Evolutionary conservation across 2,113 vertebrate genomes (phyloP).

Genomic region (Vidua chalybeata): DNA sequence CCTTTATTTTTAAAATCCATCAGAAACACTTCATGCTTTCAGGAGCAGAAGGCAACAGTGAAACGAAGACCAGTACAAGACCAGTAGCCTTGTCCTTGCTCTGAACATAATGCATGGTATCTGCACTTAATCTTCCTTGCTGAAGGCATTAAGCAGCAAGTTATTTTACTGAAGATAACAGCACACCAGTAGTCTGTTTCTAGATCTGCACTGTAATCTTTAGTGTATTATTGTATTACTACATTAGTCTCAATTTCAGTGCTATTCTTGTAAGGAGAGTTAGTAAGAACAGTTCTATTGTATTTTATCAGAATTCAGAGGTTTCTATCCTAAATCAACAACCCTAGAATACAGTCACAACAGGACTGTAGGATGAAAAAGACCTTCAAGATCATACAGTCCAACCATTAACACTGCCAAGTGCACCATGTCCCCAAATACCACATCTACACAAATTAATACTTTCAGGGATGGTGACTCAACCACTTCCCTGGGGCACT

Average conservation of each 20-base stretch:
- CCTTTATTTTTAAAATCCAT: not conserved
- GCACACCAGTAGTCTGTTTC: not conserved
- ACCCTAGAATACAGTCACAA: not conserved
- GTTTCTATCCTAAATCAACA: not conserved
- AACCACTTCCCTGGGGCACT: not conserved
- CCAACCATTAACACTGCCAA: not conserved
- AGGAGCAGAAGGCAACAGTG: not conserved
- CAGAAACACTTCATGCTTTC: not conserved
- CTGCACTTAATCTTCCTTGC: not conserved
- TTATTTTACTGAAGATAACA: not conserved
- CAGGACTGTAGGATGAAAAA: not conserved
- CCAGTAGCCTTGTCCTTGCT: not conserved
- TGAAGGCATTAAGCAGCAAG: not conserved
- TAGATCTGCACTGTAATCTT: not conserved
- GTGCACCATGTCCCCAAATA: not conserved
- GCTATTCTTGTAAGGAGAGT: not conserved
- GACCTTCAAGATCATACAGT: not conserved
- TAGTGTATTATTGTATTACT: not conserved
- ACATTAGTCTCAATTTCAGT: not conserved
- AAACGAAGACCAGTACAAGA: not conserved
- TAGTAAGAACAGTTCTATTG: not conserved
- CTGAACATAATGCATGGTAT: fast-evolving
- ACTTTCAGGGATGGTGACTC: not conserved
- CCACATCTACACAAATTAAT: not conserved
- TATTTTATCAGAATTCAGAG: not conserved